A percentile compares a stretch with the other conserved stretches of the same genome.
phyloP scores from a whole-genome alignment of 2,797 vertebrate species.

The Strix occidentalis region DNA sequence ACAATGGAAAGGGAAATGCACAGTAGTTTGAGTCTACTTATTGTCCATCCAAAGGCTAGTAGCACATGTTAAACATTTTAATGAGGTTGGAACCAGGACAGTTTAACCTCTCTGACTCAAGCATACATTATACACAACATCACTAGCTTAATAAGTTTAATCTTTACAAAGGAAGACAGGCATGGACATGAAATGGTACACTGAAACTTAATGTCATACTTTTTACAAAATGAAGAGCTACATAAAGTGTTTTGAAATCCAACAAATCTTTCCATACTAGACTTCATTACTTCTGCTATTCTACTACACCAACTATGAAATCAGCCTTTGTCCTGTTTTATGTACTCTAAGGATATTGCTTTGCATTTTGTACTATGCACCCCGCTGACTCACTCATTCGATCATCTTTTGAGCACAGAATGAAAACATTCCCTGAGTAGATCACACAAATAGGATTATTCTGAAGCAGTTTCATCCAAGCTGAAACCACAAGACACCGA shows the following conservation, averaged over 20 bases:
- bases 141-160: not conserved
- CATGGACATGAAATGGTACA: rapidly evolving
- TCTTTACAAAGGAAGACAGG: not conserved
- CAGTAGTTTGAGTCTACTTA: not conserved
- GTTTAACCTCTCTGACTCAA: not conserved
- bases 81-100: not conserved
- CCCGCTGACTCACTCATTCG: not conserved
- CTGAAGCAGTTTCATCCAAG: not conserved
- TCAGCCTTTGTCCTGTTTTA: not conserved
- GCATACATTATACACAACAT: not conserved
- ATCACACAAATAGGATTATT: conserved; percentile 16
- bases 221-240: not conserved
- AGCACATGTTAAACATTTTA: not conserved
- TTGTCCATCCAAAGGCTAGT: not conserved
- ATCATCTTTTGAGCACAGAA: not conserved
- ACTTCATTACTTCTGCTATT: not conserved
- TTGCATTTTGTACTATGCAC: not conserved
- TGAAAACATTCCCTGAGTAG: not conserved
- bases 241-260: not conserved
- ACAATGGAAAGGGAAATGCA: not conserved
- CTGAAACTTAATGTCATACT: not conserved
- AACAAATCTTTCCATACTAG: not conserved
- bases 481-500: not conserved
- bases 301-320: not conserved
- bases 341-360: not conserved